These are phyloP conservation scores for Momotus momota DNA, from an alignment of 2,797 vertebrate species.

Conservation along the genomic window DNA sequence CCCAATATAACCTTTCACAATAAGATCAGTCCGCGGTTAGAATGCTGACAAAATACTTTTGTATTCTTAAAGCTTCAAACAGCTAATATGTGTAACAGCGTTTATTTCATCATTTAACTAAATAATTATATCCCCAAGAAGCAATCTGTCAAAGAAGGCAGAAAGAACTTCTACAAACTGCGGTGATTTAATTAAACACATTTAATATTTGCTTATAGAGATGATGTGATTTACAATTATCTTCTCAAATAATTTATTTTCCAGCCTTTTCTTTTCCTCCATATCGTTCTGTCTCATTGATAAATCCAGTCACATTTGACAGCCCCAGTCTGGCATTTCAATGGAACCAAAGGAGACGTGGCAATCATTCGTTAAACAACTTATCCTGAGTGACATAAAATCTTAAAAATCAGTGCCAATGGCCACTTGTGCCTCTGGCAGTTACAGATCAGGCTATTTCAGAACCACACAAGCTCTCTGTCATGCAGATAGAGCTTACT, in stretches of 20 bases:
- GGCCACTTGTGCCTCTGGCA: background rate
- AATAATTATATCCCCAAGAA: constrained; percentile 61
- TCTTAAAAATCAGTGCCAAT: background rate
- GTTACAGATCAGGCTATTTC: background rate
- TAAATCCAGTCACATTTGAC: constrained; percentile 57
- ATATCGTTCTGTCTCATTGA: constrained; percentile 20
- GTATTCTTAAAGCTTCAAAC: constrained; percentile 12
- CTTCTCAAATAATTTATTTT: constrained; percentile 48
- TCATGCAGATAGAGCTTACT: background rate
- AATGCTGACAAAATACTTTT: background rate
- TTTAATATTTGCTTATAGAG: constrained; percentile 66
- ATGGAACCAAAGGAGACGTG: background rate
- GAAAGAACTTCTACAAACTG: constrained; percentile 55
- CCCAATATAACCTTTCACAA: background rate
- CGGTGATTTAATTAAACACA: constrained; percentile 60
- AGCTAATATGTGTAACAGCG: background rate
- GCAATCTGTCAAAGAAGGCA: constrained; percentile 29
- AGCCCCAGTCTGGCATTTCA: background rate
- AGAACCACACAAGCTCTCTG: background rate
- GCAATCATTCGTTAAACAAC: constrained; percentile 42
- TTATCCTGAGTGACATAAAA: background rate
- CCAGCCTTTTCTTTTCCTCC: constrained; percentile 31
- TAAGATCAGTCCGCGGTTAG: background rate
- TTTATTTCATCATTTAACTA: constrained; percentile 65
- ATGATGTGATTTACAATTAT: constrained; percentile 73